Base-by-base conservation (phyloP, 2,113 vertebrate genomes). In the Isurus oxyrinchus region DNA sequence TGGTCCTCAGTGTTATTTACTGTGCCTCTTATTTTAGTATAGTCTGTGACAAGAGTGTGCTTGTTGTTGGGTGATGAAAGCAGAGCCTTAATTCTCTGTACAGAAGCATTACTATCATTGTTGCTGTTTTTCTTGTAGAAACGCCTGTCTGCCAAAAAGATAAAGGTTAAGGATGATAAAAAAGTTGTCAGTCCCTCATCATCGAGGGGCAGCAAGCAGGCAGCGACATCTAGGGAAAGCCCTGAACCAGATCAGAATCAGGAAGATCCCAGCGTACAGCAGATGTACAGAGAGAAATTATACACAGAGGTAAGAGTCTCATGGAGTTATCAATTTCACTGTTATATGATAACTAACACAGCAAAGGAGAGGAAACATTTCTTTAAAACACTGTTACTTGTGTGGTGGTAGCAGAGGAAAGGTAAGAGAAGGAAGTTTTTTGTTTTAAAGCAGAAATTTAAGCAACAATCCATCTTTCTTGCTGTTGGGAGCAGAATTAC, bases 231-330 rank as follows among this genome's bases (percentile, higher is more conserved):
- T 0, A 0, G n/a, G 5, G 97, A 97, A 2, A 96, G 96, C 10
- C 19, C 87, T 27, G 5, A 44, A 69, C 0, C 66, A 0, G 97
- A 97, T 0, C 2, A 87, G 4, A 0, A 81, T 93, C 96, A 0
- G 40, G 96, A 96, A 31, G 98, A 98, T 19, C 97, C 97, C 23
- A 0, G 96, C 96, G 72, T 97, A 96, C 97, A 97, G 97, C 87
- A 96, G 88, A 97, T 44, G 2, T 98, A 98, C 97, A 97, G 14
- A 23, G 97, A 97, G 91, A 97, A 97, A 23, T 97, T 98, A 96
- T 97, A 98, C 40, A 40, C 79, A 8, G 97, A 98, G 97, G 98
- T 98, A 97, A 97, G 97, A 96, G 57, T 96, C 31, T 63, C 27
- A 10, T 40, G 11, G 27, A 35, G 53, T 25, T 10, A 57, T 3